phyloP scores from a whole-genome alignment of 1,140 invertebrate species.

The Drepana arcuata region DNA sequence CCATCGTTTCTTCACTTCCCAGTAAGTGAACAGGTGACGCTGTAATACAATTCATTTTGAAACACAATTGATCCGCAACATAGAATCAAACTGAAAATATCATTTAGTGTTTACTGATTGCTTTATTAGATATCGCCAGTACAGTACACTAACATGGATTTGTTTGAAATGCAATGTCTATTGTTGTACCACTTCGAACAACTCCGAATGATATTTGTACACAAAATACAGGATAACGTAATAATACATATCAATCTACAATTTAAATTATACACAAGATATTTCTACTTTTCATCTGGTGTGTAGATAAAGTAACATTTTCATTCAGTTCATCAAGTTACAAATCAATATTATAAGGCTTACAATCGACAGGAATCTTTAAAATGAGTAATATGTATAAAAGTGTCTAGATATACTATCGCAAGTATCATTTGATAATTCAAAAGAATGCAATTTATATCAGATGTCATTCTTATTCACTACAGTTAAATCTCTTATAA shows the following conservation, averaged over 20 bases:
- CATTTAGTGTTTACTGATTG: slow-evolving; percentile 35
- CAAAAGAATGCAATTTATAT: not conserved
- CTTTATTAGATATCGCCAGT: slow-evolving; percentile 61
- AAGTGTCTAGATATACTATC: not conserved
- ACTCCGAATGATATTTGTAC: slow-evolving; percentile 54
- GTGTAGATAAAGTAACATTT: slow-evolving; percentile 11
- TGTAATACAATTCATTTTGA: no score
- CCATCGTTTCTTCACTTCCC: slow-evolving; percentile 8
- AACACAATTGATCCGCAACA: not conserved
- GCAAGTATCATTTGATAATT: not conserved
- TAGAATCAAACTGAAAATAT: slow-evolving; percentile 13
- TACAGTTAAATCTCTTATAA: not conserved
- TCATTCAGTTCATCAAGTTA: no score
- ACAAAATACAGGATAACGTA: slow-evolving; percentile 46
- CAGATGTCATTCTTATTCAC: not conserved
- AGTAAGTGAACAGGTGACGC: not conserved
- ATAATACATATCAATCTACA: slow-evolving; percentile 17
- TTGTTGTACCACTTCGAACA: slow-evolving; percentile 47
- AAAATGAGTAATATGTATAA: not conserved
- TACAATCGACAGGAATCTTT: no score
- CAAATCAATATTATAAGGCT: no score
- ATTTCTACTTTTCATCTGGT: slow-evolving; percentile 35
- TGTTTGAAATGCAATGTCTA: slow-evolving; percentile 61
- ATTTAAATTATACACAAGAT: slow-evolving; percentile 20
- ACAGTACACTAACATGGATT: slow-evolving; percentile 56